These are phyloP conservation scores for Todus mexicanus DNA, from an alignment of 2,797 vertebrate genomes.

Conservation along the genomic window DNA sequence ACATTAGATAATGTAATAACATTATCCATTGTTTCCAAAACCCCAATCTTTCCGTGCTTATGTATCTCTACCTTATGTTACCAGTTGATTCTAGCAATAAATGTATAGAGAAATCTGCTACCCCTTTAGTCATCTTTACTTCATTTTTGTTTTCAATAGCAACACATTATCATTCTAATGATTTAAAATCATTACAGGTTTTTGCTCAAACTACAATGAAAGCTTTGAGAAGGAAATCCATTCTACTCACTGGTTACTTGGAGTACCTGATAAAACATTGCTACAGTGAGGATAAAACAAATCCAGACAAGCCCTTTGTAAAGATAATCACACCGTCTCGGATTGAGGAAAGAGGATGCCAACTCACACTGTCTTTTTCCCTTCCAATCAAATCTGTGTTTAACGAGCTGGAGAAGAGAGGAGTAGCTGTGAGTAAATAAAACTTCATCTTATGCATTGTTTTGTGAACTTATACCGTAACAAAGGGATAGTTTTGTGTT, in stretches of 20 bases:
- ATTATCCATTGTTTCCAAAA: background rate
- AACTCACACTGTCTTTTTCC: constrained; percentile 88
- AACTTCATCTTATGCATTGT: background rate
- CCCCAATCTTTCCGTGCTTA: background rate
- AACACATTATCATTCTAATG: background rate
- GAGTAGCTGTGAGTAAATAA: constrained; percentile 83
- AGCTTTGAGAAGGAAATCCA: constrained; percentile 86
- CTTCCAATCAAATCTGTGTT: constrained; percentile 76
- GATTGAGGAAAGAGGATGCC: constrained; percentile 86
- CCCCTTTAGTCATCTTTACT: background rate
- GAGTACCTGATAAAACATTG: constrained; percentile 85
- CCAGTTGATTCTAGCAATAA: background rate
- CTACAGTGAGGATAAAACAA: constrained; percentile 67
- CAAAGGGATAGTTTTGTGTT: background rate
- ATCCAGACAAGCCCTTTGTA: constrained; percentile 71
- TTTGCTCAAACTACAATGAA: constrained; percentile 85
- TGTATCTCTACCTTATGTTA: background rate
- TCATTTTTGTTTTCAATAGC: background rate
- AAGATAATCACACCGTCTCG: constrained; percentile 85
- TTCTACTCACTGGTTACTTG: constrained; percentile 91
- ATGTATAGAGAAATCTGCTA: background rate
- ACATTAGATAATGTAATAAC: background rate
- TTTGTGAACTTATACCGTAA: background rate
- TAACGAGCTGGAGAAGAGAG: constrained; percentile 87
- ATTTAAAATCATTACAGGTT: constrained; percentile 73